These are phyloP conservation scores for Brachionus plicatilis DNA, from an alignment of 1,140 invertebrate genomes.

Conservation along the genomic window DNA sequence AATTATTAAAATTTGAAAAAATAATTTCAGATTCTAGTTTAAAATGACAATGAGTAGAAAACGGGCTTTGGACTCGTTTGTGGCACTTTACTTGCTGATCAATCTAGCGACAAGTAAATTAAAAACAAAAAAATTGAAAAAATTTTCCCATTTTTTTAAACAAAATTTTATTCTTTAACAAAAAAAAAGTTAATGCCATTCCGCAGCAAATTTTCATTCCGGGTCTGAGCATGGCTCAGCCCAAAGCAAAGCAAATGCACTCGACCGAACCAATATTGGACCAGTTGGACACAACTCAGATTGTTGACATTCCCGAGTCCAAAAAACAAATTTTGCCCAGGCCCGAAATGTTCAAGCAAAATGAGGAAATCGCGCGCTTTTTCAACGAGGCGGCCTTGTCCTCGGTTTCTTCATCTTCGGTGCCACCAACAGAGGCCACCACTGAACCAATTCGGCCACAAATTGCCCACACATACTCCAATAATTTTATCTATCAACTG, in stretches of 20 bases:
- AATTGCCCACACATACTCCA: background rate
- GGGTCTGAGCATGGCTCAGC: constrained; percentile 2
- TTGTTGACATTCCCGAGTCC: background rate
- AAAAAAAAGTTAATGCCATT: background rate
- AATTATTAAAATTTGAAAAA: constrained; percentile 5
- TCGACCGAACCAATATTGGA: background rate
- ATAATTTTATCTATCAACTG: background rate
- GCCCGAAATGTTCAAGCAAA: background rate
- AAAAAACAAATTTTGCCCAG: constrained; percentile 30
- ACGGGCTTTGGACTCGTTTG: background rate
- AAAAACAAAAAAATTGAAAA: background rate
- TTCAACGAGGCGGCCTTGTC: constrained; percentile 23
- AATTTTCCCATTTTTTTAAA: background rate
- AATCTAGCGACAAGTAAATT: constrained; percentile 17
- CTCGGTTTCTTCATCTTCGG: background rate
- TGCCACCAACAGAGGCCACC: background rate
- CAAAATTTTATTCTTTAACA: background rate
- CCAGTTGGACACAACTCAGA: background rate
- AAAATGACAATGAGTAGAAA: background rate
- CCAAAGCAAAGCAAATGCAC: background rate
- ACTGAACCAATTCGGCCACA: background rate
- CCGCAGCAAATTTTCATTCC: constrained; percentile 38
- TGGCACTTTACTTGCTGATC: background rate
- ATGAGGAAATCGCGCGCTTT: background rate
- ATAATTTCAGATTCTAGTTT: background rate